phyloP scores from a whole-genome alignment of 2,888 invertebrate genomes.

The Syritta pipiens region DNA sequence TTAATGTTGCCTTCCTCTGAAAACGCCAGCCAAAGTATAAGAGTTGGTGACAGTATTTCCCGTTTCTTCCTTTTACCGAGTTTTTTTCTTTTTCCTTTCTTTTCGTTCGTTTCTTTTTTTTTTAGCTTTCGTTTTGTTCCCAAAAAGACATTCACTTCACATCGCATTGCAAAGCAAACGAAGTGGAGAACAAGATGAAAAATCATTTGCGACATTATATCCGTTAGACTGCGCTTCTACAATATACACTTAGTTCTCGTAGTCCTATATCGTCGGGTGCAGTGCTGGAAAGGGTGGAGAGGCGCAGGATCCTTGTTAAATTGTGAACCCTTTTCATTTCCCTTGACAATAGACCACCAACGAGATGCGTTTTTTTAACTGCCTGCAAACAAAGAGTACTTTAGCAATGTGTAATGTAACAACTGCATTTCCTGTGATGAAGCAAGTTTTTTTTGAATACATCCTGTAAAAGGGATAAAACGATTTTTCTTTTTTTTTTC shows the following conservation, averaged over 20 bases:
- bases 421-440: constrained; percentile 52
- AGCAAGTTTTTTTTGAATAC: constrained; percentile 2
- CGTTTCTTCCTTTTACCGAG: not conserved
- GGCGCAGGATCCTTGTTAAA: constrained; percentile 32
- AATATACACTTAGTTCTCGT: constrained; percentile 7
- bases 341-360: constrained; percentile 47
- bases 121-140: not conserved
- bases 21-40: not conserved
- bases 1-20: not conserved
- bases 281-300: too few relatives aligned
- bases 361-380: constrained; percentile 20
- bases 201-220: constrained; percentile 46
- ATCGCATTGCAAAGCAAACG: constrained; percentile 11
- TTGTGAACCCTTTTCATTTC: constrained; percentile 40
- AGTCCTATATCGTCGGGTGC: too few relatives aligned
- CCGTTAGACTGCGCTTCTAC: constrained; percentile 37
- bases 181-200: constrained; percentile 12
- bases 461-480: constrained; percentile 9
- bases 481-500: not conserved
- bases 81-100: not conserved
- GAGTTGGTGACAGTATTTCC: constrained; percentile 4
- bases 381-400: constrained; percentile 29
- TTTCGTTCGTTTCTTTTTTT: not conserved
- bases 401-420: constrained; percentile 49
- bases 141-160: constrained; percentile 25